A percentile compares a stretch with the other conserved stretches of the same genome.
Conservation (phyloP, 2,888 invertebrate genomes). For the Drosophila meridionalis region DNA sequence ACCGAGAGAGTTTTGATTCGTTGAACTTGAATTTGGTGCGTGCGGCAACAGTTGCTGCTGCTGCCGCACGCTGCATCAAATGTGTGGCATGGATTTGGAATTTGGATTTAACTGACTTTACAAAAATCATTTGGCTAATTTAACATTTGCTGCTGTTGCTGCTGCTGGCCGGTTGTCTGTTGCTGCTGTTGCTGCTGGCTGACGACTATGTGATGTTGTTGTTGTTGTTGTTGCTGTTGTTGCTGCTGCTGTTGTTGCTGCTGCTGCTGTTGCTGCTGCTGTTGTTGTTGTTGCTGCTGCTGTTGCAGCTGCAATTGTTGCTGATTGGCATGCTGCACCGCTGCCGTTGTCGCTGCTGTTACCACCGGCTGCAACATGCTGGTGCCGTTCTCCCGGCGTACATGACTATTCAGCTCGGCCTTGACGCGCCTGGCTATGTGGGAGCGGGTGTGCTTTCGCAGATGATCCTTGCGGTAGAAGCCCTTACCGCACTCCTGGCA, state of each 20-base stretch:
- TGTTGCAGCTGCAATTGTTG: conserved; percentile 86
- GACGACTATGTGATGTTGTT: conserved; percentile 73
- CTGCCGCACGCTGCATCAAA: conserved; percentile 20
- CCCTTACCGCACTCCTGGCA: conserved; percentile 95
- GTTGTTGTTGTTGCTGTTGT: conserved; percentile 65
- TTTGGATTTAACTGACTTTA: conserved; percentile 83
- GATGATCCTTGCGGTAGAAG: conserved; percentile 94
- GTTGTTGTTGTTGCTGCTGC: conserved; percentile 72
- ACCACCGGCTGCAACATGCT: conserved; percentile 84
- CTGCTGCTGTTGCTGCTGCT: conserved; percentile 72
- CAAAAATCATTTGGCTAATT: conserved; percentile 84
- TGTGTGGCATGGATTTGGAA: conserved; percentile 41
- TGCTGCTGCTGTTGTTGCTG: conserved; percentile 78
- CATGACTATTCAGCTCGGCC: conserved; percentile 87
- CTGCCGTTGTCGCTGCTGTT: conserved; percentile 78
- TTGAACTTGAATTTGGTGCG: conserved; percentile 29
- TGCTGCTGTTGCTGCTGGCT: conserved; percentile 75
- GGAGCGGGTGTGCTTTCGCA: conserved; percentile 93
- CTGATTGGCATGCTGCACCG: conserved; percentile 84
- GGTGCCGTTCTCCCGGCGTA: conserved; percentile 83
- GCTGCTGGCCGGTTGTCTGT: conserved; percentile 72
- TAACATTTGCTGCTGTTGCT: conserved; percentile 83
- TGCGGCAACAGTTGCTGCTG: conserved; percentile 25
- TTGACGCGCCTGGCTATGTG: conserved; percentile 94
- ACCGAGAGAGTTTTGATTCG: conserved; percentile 49